phyloP scores from a whole-genome alignment of 2,888 invertebrate genomes.

The Caenorhabditis japonica region DNA sequence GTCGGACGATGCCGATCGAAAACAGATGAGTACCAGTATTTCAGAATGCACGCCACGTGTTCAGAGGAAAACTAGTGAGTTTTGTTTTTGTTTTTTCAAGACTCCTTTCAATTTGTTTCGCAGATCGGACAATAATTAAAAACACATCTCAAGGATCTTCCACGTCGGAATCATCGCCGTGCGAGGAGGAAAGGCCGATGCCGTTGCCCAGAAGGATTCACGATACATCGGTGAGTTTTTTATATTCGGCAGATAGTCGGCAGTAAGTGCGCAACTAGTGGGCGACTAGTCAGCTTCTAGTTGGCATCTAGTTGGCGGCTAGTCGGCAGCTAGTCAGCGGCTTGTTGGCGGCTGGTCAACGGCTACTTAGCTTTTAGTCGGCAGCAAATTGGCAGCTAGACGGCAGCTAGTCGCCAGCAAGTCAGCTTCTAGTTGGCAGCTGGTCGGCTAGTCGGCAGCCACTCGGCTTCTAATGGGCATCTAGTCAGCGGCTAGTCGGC shows the following conservation, averaged over 20 bases:
- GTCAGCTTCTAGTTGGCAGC: too few species aligned
- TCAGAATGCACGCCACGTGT: slow-evolving; percentile 58
- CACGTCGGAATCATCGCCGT: slow-evolving; percentile 68
- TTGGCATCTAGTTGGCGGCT: too few species aligned
- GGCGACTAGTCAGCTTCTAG: too few species aligned
- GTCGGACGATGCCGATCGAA: slow-evolving; percentile 65
- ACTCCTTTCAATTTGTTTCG: neutral
- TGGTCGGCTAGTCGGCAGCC: too few species aligned
- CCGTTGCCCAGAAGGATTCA: slow-evolving; percentile 58
- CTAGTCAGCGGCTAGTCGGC: too few species aligned
- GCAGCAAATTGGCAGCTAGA: too few species aligned
- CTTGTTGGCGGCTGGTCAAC: too few species aligned
- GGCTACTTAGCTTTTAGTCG: too few species aligned
- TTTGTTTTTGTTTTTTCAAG: neutral
- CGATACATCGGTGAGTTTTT: slow-evolving; percentile 8
- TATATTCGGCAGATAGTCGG: neutral
- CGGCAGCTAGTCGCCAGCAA: too few species aligned
- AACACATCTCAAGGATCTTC: slow-evolving; percentile 56
- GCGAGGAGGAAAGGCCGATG: slow-evolving; percentile 66
- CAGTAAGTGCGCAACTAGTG: too few species aligned
- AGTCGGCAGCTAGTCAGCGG: too few species aligned
- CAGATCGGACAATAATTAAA: slow-evolving; percentile 35
- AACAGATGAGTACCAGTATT: slow-evolving; percentile 60
- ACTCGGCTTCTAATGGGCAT: too few species aligned
- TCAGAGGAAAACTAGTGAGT: slow-evolving; percentile 49